Percentiles rank a stretch among this genome's conserved stretches.
Conservation (phyloP, 2,797 vertebrate genomes). For the Ceryle rudis region DNA sequence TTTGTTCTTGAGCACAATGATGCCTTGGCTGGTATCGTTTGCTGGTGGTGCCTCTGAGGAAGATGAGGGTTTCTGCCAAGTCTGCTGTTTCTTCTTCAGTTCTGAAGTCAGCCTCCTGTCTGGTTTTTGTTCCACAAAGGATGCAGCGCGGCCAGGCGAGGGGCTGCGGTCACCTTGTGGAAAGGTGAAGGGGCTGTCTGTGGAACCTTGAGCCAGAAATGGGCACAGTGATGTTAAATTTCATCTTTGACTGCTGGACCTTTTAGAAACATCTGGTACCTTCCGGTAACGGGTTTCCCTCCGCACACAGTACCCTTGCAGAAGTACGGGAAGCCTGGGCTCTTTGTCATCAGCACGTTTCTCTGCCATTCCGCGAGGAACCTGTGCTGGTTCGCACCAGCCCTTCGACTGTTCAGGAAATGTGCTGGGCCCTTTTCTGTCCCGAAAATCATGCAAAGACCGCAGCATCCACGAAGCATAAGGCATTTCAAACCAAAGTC, state of each 20-base stretch:
- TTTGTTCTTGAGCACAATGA: not conserved
- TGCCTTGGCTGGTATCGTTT: not conserved
- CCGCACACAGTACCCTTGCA: not conserved
- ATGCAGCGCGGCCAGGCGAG: fast-evolving
- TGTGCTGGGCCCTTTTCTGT: not conserved
- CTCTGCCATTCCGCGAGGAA: not conserved
- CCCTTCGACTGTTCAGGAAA: not conserved
- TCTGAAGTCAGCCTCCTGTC: not conserved
- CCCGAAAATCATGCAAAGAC: not conserved
- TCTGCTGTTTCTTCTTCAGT: not conserved
- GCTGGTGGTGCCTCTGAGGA: not conserved
- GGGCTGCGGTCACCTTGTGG: not conserved
- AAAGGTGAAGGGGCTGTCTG: not conserved
- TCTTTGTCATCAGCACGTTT: not conserved
- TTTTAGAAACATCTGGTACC: not conserved
- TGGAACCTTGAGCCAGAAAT: not conserved
- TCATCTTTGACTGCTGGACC: not conserved
- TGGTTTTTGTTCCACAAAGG: not conserved
- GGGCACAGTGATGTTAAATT: not conserved
- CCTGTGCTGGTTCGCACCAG: not conserved
- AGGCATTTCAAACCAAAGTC: not conserved
- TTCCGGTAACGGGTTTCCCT: not conserved
- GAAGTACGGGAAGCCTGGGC: not conserved
- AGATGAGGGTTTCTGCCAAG: not conserved
- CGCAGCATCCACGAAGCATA: not conserved